A percentile compares a stretch with the other conserved stretches of the same genome.
Evolutionary conservation across 2,797 vertebrate genomes (phyloP).

Genomic region (Hemitrygon akajei): DNA sequence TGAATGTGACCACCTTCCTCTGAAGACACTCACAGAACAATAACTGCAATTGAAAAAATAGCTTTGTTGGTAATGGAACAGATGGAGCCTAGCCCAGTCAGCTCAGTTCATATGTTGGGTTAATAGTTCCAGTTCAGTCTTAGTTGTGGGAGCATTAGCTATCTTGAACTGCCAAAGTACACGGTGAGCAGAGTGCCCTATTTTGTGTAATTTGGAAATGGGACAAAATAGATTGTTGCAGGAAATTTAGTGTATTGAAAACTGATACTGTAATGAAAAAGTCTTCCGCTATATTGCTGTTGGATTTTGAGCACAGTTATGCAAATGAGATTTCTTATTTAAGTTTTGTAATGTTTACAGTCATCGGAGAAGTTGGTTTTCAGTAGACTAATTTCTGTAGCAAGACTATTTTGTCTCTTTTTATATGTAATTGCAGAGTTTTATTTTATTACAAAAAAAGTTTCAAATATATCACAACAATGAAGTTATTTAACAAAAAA

Average conservation of each 20-base stretch:
- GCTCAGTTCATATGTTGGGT: slow-evolving; percentile 34
- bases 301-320: slow-evolving; percentile 80
- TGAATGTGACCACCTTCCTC: slow-evolving; percentile 32
- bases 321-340: slow-evolving; percentile 70
- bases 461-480: slow-evolving; percentile 72
- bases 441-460: slow-evolving; percentile 97
- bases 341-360: slow-evolving; percentile 87
- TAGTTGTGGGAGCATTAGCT: slow-evolving; percentile 62
- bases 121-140: slow-evolving; percentile 35
- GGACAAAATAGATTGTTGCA: slow-evolving; percentile 85
- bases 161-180: slow-evolving; percentile 83
- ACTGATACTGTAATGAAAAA: slow-evolving; percentile 67
- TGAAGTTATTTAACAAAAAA: slow-evolving; percentile 80
- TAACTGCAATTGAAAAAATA: slow-evolving; percentile 23
- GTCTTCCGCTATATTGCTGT: slow-evolving; percentile 83
- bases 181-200: slow-evolving; percentile 77
- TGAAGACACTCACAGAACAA: not conserved
- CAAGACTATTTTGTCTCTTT: slow-evolving; percentile 86
- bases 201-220: slow-evolving; percentile 71
- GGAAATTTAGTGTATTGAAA: slow-evolving; percentile 87
- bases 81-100: slow-evolving; percentile 24
- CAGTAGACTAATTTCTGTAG: slow-evolving; percentile 85
- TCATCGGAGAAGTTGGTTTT: slow-evolving; percentile 79
- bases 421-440: slow-evolving; percentile 94
- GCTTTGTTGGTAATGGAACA: slow-evolving; percentile 33